Percentiles rank a stretch among this genome's conserved stretches.
These are phyloP conservation scores for Micoletzkya japonica DNA, from an alignment of 2,888 invertebrate genomes.

Conservation along the genomic window DNA sequence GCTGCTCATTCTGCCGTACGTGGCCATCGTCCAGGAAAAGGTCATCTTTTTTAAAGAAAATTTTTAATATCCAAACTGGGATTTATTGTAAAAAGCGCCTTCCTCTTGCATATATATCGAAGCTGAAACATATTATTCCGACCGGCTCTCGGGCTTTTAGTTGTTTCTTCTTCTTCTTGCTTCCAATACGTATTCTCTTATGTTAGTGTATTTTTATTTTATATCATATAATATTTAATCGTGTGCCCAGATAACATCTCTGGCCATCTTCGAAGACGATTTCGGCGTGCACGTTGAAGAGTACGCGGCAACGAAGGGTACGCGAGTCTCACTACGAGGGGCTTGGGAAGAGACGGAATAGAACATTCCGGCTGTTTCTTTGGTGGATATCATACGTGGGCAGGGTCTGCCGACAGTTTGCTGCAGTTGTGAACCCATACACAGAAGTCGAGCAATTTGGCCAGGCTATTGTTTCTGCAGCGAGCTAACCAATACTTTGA, in stretches of 20 bases:
- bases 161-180: too few species aligned
- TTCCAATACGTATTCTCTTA: too few species aligned
- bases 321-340: not conserved
- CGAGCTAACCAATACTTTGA: too few species aligned
- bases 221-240: not conserved
- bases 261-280: conserved; percentile 84
- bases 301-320: conserved; percentile 78
- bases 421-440: too few species aligned
- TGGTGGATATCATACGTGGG: too few species aligned
- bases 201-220: not conserved
- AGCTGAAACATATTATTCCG: not conserved
- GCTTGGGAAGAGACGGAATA: not conserved
- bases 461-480: too few species aligned
- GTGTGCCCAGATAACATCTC: conserved; percentile 74
- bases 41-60: too few species aligned
- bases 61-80: not conserved
- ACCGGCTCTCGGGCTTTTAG: not conserved
- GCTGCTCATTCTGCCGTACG: conserved; percentile 87
- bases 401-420: too few species aligned
- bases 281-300: conserved; percentile 89
- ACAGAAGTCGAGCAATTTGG: too few species aligned
- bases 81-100: not conserved
- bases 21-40: conserved; percentile 96
- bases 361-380: not conserved
- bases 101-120: not conserved